Conservation (phyloP, 2,113 vertebrate species). For the Leptosomus discolor region DNA sequence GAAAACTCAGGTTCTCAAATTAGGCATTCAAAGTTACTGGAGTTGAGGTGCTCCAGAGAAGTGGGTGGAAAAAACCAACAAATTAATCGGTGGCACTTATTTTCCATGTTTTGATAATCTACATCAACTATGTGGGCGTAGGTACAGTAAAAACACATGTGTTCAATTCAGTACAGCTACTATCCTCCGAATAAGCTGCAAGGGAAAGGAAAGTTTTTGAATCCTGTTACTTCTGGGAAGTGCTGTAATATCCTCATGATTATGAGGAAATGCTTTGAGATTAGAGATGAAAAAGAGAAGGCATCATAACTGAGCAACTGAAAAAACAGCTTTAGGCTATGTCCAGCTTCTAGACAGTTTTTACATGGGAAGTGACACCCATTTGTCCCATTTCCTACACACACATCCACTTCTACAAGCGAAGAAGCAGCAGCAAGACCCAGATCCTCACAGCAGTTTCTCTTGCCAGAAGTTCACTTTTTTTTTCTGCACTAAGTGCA, state of each 20-base stretch:
- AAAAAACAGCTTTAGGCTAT: not conserved
- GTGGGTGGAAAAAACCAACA: not conserved
- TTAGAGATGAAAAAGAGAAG: not conserved
- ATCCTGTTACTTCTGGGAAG: not conserved
- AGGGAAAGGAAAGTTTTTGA: not conserved
- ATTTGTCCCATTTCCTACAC: not conserved
- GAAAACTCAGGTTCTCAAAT: not conserved
- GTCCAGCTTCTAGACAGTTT: not conserved
- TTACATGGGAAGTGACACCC: not conserved
- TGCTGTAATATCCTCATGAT: not conserved
- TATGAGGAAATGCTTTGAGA: constrained; percentile 19
- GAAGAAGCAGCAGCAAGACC: not conserved
- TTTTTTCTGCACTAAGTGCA: not conserved
- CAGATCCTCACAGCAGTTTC: not conserved
- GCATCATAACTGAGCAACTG: not conserved
- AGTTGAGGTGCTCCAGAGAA: not conserved
- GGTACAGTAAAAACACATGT: not conserved
- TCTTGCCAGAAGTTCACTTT: rapidly evolving
- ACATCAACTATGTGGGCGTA: not conserved
- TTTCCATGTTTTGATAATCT: not conserved
- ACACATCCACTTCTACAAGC: not conserved
- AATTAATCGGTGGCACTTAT: not conserved
- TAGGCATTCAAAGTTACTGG: not conserved
- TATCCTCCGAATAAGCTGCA: not conserved
- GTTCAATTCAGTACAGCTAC: not conserved